These are phyloP conservation scores for Acromyrmex echinatior DNA, from an alignment of 1,140 invertebrate genomes.

Conservation along the genomic window DNA sequence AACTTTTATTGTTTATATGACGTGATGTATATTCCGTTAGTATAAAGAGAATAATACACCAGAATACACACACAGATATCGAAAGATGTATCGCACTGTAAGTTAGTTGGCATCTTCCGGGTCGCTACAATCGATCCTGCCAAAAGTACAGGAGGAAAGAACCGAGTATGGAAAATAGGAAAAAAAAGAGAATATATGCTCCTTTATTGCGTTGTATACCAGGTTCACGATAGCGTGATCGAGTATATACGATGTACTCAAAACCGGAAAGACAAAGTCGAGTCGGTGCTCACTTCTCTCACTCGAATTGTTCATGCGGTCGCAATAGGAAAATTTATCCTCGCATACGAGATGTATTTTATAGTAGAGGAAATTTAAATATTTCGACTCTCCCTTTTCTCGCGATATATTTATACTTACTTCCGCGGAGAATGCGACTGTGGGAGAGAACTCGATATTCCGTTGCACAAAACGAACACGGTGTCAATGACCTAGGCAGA, in stretches of 20 bases:
- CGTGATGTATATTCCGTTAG: neutral
- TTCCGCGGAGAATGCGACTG: constrained; percentile 10
- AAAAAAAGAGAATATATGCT: constrained; percentile 12
- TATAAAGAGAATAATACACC: neutral
- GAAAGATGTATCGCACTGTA: neutral
- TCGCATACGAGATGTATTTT: constrained; percentile 17
- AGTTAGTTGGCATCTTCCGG: constrained; percentile 22
- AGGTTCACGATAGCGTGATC: neutral
- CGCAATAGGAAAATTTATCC: constrained; percentile 25
- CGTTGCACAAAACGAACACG: constrained; percentile 6
- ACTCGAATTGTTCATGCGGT: neutral
- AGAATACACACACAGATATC: neutral
- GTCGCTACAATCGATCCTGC: constrained; percentile 35
- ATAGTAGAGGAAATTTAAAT: constrained; percentile 25
- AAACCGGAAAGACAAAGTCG: constrained; percentile 46
- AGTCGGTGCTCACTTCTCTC: constrained; percentile 7
- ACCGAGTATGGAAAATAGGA: neutral
- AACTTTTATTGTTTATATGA: neutral
- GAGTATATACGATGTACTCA: constrained; percentile 28
- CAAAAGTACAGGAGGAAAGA: neutral
- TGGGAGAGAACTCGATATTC: constrained; percentile 44
- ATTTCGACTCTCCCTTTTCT: constrained; percentile 1
- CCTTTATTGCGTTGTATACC: constrained; percentile 37
- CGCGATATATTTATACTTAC: constrained; percentile 18
- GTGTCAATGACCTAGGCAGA: constrained; percentile 37